Evolutionary conservation across 2,888 invertebrate species (phyloP), one percentile per base, ranked within the genome.

Genomic region (Cheilosia impressa): DNA sequence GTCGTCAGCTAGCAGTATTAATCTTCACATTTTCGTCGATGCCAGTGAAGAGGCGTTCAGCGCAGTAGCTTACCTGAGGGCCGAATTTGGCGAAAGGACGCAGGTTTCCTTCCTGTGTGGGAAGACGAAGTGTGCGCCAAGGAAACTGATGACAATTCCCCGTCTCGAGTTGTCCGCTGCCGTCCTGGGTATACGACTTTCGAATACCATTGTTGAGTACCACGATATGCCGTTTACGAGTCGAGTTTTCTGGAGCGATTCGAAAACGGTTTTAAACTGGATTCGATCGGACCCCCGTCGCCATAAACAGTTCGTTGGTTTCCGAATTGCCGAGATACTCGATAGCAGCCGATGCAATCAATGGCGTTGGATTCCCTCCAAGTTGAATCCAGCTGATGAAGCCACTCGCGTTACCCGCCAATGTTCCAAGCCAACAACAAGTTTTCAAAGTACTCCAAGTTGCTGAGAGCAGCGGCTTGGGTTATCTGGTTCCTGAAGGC

Each of bases 1-100:
- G 24, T 50, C 24, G 5, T 13, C 24, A 3, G 24, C 24, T 1
- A 24, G 13, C 24, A 10, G 13, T 1, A 50, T 24, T 13, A 15
- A 24, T 22, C 19, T 50, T 50, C 50, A 50, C 22, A 22, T 50
- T 24, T 10, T 50, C 50, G 19, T 22, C 24, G 50, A 50, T 50
- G 50, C 50, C 50, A 22, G 50, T 22, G 50, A 50, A 22, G 50
- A 50, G 50, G 50, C 50, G 19, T 50, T 4, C 13, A 22, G 50
- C 2, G 50, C 19, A 3, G 24, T 50, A 2, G 22, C 50, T 2
- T 50, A 1, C 1, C 13, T 50, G 0, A 50, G 50, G 13, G 24
- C 13, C 10, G 50, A 50, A 13, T 22, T 10, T 10, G 50, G 22
- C 4, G 50, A 50, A 0, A 24, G 19, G 13, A 5, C 22, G 1